Conservation (phyloP, 2,888 invertebrate species). For the Noctua janthina region DNA sequence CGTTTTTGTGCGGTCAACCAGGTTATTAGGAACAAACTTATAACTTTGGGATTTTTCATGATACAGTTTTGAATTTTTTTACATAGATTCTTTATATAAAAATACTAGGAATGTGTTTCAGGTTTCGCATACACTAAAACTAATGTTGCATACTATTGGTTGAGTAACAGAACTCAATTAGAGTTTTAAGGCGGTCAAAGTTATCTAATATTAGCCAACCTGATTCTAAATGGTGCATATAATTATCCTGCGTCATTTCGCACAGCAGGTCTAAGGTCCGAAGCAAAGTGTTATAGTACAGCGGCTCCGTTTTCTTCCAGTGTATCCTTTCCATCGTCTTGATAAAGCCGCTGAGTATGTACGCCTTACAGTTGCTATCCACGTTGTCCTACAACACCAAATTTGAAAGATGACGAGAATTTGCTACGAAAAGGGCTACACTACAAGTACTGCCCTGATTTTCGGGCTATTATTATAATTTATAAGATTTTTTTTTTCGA, state of each 20-base stretch:
- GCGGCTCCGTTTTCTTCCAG: conserved; percentile 92
- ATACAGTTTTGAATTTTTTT: no score
- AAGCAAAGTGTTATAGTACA: conserved; percentile 93
- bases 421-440: neutral
- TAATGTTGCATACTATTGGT: neutral
- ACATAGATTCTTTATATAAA: no score
- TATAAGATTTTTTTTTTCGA: neutral
- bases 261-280: conserved; percentile 95
- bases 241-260: conserved; percentile 94
- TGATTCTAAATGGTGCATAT: conserved; percentile 96
- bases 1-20: no score
- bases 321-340: conserved; percentile 94
- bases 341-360: conserved; percentile 94
- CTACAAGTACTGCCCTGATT: neutral
- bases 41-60: no score
- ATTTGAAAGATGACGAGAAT: neutral
- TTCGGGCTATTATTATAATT: neutral
- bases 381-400: conserved; percentile 93
- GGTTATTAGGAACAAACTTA: no score
- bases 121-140: no score
- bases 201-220: conserved; percentile 83
- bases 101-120: no score
- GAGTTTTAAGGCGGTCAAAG: neutral
- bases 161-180: neutral
- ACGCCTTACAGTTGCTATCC: conserved; percentile 95